phyloP scores from a whole-genome alignment of 2,113 vertebrate species.

The Lutjanus erythropterus region DNA sequence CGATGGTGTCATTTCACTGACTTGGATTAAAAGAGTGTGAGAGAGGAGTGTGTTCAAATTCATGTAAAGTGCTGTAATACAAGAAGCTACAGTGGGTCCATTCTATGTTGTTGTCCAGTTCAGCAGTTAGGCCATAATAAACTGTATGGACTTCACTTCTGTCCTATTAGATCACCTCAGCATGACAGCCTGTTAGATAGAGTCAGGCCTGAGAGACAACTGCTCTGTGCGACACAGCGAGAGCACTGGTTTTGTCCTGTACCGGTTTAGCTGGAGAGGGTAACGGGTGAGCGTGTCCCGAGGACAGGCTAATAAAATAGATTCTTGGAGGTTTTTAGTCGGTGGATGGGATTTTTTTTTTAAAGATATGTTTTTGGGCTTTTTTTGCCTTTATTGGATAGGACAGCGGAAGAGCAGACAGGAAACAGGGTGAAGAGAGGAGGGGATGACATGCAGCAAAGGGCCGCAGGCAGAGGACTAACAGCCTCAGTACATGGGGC shows the following conservation, averaged over 20 bases:
- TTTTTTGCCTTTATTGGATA: too few relatives aligned
- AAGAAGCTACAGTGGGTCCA: neutral
- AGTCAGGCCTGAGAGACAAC: constrained; percentile 68
- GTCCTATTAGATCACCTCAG: constrained; percentile 74
- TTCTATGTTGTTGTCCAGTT: constrained; percentile 50
- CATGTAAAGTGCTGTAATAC: neutral
- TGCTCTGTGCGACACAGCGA: constrained; percentile 18
- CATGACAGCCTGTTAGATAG: constrained; percentile 67
- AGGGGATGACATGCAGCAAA: too few relatives aligned
- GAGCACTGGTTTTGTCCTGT: constrained; percentile 36
- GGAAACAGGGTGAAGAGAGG: too few relatives aligned
- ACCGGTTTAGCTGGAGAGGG: constrained; percentile 32
- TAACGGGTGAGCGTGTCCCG: neutral
- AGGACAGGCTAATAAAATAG: constrained; percentile 4
- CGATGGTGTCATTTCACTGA: neutral
- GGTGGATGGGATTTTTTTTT: neutral
- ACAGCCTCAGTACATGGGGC: too few relatives aligned
- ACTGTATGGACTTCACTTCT: constrained; percentile 69
- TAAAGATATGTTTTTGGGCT: too few relatives aligned
- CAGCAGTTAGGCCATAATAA: constrained; percentile 55
- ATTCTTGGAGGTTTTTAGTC: neutral
- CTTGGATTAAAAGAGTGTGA: neutral
- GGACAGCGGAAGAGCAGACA: too few relatives aligned
- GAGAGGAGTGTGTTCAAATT: neutral
- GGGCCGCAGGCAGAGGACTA: too few relatives aligned